Conservation (phyloP, 2,797 vertebrate genomes). For the Phylloscopus collybita region DNA sequence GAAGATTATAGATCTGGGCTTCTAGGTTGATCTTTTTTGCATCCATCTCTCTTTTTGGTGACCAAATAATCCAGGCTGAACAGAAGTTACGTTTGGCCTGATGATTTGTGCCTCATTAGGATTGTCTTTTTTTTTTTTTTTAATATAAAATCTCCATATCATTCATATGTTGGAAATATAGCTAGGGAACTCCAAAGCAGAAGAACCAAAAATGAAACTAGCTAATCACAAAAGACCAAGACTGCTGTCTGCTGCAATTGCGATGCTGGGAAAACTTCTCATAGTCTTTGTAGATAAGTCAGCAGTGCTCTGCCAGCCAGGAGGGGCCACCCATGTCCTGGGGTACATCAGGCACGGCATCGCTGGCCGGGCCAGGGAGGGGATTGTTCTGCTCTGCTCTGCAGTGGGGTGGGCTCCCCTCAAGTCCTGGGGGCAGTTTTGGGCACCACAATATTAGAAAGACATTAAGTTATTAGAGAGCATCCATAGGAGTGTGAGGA, state of each 20-base stretch:
- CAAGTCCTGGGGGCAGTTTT: fast-evolving
- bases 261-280: neutral
- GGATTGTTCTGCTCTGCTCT: fast-evolving
- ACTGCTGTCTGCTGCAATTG: neutral
- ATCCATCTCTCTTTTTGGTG: neutral
- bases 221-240: neutral
- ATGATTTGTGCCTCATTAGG: neutral
- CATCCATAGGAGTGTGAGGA: too few relatives aligned
- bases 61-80: neutral
- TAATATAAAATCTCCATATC: neutral
- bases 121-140: fast-evolving
- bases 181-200: neutral
- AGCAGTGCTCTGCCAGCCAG: neutral
- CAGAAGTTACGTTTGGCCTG: neutral
- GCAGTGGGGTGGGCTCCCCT: neutral
- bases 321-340: neutral
- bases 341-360: neutral
- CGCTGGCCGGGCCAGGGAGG: fast-evolving
- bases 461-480: neutral
- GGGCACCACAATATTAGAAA: neutral
- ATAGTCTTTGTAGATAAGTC: neutral
- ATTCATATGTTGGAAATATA: neutral
- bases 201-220: neutral
- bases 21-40: neutral
- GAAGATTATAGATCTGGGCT: neutral